These are phyloP conservation scores for Gymnothorax reevesii DNA, from an alignment of 2,797 vertebrate species.

Conservation along the genomic window DNA sequence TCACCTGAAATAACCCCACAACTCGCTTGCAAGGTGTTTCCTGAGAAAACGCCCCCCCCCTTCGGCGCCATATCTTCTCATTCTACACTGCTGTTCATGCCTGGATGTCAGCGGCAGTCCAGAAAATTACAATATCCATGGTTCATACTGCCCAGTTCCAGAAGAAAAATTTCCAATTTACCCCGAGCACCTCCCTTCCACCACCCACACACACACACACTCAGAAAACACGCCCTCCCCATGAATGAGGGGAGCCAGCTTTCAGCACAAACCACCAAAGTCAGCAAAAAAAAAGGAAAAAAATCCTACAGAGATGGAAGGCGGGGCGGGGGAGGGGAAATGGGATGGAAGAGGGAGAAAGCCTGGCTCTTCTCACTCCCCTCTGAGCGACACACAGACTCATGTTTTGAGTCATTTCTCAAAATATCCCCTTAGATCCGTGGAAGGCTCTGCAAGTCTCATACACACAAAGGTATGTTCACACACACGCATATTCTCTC, in stretches of 20 bases:
- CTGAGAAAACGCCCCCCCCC: not conserved
- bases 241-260: constrained; percentile 47
- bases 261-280: constrained; percentile 67
- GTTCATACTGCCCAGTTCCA: not conserved
- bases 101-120: not conserved
- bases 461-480: not conserved
- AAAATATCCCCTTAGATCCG: not conserved
- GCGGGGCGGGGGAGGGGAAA: constrained; percentile 28
- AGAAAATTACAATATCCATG: not conserved
- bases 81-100: not conserved
- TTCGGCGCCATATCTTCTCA: not conserved
- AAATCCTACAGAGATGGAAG: constrained; percentile 41
- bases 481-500: constrained; percentile 25
- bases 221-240: constrained; percentile 36
- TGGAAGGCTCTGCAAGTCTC: not conserved
- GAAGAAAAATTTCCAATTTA: constrained; percentile 1
- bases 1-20: not conserved
- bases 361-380: not conserved
- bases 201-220: not conserved
- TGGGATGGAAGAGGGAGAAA: constrained; percentile 19
- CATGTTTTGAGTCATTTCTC: not conserved
- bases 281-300: constrained; percentile 70
- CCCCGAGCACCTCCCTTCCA: not conserved
- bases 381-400: not conserved
- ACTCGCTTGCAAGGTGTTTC: not conserved